These are phyloP conservation scores for Drosophila gaucha DNA, from an alignment of 2,888 invertebrate genomes.

Conservation along the genomic window DNA sequence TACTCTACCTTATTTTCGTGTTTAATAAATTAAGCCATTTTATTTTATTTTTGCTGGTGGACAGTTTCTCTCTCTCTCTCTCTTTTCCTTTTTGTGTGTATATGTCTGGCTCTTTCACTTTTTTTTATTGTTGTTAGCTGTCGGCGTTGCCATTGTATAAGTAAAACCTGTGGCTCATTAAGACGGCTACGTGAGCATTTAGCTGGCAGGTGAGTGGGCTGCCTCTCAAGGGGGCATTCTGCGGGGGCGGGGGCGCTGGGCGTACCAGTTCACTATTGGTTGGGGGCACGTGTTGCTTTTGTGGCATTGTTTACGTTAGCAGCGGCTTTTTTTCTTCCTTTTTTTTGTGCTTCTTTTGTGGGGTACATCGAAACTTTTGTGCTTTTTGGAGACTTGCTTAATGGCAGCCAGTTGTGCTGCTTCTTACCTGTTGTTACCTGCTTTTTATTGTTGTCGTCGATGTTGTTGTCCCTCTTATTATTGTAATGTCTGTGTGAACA, in stretches of 20 bases:
- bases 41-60: conserved; percentile 54
- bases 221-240: not conserved
- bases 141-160: conserved; percentile 18
- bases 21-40: conserved; percentile 69
- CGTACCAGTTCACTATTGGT: conserved; percentile 13
- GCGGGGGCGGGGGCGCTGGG: not conserved
- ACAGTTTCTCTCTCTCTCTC: not conserved
- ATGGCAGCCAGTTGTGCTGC: conserved; percentile 29
- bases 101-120: conserved; percentile 2
- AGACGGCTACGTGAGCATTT: conserved; percentile 62
- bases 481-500: conserved; percentile 39
- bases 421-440: conserved; percentile 22
- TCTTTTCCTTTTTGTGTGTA: not conserved
- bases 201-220: conserved; percentile 22
- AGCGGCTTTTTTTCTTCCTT: not conserved
- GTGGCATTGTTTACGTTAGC: conserved; percentile 59
- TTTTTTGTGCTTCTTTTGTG: conserved; percentile 17
- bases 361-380: conserved; percentile 43
- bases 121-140: conserved; percentile 42
- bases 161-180: conserved; percentile 65
- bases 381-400: conserved; percentile 44
- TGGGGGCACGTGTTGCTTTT: conserved; percentile 66
- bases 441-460: conserved; percentile 13
- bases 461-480: conserved; percentile 31
- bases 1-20: conserved; percentile 43